phyloP scores from a whole-genome alignment of 2,888 invertebrate genomes.

The Drosophila aldrichi region DNA sequence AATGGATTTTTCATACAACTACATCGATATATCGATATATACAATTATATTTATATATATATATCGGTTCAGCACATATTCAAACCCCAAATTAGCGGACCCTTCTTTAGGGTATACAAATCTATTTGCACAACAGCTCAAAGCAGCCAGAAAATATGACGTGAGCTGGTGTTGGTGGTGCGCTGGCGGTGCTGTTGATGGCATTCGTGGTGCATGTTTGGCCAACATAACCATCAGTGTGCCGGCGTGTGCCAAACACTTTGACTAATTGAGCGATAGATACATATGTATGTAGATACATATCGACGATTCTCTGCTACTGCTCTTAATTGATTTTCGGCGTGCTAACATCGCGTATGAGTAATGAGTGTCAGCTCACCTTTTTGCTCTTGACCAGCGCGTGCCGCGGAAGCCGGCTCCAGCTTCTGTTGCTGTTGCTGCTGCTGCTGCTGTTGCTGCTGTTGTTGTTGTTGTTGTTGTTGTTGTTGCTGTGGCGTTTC shows the following conservation, averaged over 20 bases:
- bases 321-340: constrained; percentile 65
- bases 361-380: constrained; percentile 63
- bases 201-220: constrained; percentile 41
- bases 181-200: constrained; percentile 46
- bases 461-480: constrained; percentile 38
- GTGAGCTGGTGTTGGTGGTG: constrained; percentile 50
- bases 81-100: background rate
- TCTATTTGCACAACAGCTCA: constrained; percentile 67
- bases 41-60: too few species aligned
- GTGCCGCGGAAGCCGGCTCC: constrained; percentile 55
- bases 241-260: constrained; percentile 62
- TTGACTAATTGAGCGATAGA: constrained; percentile 65
- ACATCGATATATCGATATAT: too few species aligned
- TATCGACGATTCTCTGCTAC: background rate
- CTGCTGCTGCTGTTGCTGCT: constrained; percentile 32
- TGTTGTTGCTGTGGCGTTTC: constrained; percentile 37
- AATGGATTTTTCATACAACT: background rate
- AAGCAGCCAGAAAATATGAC: constrained; percentile 40
- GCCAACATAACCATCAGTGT: constrained; percentile 66
- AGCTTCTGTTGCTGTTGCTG: constrained; percentile 46
- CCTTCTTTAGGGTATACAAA: constrained; percentile 21
- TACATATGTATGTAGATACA: constrained; percentile 1
- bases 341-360: constrained; percentile 60
- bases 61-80: background rate
- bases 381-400: constrained; percentile 77